Conservation (phyloP, 2,113 vertebrate genomes). For the Thamnaconus septentrionalis region DNA sequence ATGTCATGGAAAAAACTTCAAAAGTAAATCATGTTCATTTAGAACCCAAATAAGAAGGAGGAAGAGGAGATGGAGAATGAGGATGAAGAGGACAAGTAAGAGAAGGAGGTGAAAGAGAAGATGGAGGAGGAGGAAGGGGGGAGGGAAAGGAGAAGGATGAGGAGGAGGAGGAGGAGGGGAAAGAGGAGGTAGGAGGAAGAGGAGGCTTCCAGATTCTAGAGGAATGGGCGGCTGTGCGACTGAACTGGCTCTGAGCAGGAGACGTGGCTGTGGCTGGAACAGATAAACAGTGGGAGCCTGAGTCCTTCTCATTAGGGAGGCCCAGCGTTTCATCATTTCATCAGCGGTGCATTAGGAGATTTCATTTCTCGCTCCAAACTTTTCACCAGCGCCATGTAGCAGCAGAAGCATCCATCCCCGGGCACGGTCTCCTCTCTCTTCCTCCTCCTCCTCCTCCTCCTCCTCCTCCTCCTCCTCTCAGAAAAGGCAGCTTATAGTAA, state of each 20-base stretch:
- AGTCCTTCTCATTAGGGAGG: slow-evolving; percentile 49
- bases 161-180: no score
- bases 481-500: slow-evolving; percentile 56
- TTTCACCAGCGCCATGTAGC: background rate
- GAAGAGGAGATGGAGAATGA: no score
- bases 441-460: slow-evolving; percentile 17
- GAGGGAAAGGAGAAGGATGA: no score
- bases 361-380: slow-evolving; percentile 54
- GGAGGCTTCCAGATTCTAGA: slow-evolving; percentile 26
- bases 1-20: slow-evolving; percentile 28
- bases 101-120: no score
- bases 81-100: no score
- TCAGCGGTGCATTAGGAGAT: slow-evolving; percentile 51
- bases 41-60: no score
- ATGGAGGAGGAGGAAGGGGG: no score
- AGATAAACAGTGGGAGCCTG: slow-evolving; percentile 39
- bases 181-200: background rate
- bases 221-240: slow-evolving; percentile 25
- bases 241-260: slow-evolving; percentile 28
- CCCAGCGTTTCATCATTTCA: slow-evolving; percentile 62
- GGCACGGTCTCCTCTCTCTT: slow-evolving; percentile 29
- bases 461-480: slow-evolving; percentile 14
- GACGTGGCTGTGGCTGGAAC: slow-evolving; percentile 41
- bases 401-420: slow-evolving; percentile 17
- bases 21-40: background rate